Conservation (phyloP, 2,888 invertebrate genomes). For the Diadegma fenestrale region DNA sequence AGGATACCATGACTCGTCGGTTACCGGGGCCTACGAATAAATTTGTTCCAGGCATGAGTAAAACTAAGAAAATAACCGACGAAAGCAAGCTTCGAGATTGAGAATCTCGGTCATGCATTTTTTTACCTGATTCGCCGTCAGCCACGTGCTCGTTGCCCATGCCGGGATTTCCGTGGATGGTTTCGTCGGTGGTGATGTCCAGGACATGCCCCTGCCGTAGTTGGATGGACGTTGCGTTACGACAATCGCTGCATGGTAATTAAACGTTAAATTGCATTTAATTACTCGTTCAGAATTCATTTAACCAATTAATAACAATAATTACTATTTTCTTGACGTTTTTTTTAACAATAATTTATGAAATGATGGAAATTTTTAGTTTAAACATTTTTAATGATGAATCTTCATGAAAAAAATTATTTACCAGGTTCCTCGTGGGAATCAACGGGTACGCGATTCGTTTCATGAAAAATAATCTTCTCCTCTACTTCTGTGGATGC, state of each 20-base stretch:
- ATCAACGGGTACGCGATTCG: conserved; percentile 43
- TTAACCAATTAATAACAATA: not conserved
- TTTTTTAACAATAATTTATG: not conserved
- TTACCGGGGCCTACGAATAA: conserved; percentile 75
- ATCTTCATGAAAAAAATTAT: not conserved
- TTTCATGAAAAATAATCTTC: conserved; percentile 43
- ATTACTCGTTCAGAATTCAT: not conserved
- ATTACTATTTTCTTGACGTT: not conserved
- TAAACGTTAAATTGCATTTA: not conserved
- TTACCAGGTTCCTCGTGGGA: conserved; percentile 60
- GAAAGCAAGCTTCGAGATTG: conserved; percentile 15
- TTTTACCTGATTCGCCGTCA: conserved; percentile 76
- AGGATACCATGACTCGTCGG: conserved; percentile 85
- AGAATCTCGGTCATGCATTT: not conserved
- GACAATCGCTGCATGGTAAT: conserved; percentile 69
- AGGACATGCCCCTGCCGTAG: conserved; percentile 86
- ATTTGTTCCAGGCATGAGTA: not conserved
- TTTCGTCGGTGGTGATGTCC: conserved; percentile 80
- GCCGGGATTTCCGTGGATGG: conserved; percentile 77
- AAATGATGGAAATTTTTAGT: no score
- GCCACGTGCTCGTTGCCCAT: conserved; percentile 80
- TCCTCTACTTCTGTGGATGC: conserved; percentile 25
- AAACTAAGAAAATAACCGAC: not conserved
- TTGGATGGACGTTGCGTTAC: conserved; percentile 84
- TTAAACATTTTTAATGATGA: no score